Percentiles rank a stretch among this genome's conserved stretches.
Conservation (phyloP, 1,140 invertebrate genomes). For the Aphidius gifuensis region DNA sequence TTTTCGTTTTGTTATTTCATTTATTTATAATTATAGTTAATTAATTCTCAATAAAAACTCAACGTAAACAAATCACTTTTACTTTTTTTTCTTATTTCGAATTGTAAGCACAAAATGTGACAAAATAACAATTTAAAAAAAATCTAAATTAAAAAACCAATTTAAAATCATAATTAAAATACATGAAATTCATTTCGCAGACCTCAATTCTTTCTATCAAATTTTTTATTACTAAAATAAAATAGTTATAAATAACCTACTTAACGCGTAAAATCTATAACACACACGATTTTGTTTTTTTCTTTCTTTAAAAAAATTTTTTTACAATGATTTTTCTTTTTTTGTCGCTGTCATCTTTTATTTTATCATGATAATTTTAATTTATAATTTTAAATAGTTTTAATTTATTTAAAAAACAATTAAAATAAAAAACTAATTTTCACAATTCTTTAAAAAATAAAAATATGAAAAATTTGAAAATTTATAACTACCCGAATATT, state of each 20-base stretch:
- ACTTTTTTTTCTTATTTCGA: background rate
- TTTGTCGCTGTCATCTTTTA: too few species aligned
- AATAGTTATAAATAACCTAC: conserved; percentile 11
- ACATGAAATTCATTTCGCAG: background rate
- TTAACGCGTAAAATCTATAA: background rate
- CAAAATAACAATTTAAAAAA: too few species aligned
- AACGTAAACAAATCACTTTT: background rate
- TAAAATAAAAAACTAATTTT: background rate
- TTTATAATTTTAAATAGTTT: too few species aligned
- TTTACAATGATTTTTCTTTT: background rate
- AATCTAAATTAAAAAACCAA: background rate
- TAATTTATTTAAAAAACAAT: background rate
- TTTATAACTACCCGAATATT: background rate
- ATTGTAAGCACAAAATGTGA: background rate
- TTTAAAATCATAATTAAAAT: background rate
- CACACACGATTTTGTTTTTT: background rate
- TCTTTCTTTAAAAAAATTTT: too few species aligned
- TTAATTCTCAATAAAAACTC: background rate
- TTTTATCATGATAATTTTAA: too few species aligned
- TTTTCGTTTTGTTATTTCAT: background rate
- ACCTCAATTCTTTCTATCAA: background rate
- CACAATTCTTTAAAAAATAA: too few species aligned
- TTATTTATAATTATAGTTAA: background rate
- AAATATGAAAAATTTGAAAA: background rate
- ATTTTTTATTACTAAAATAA: background rate